Evolutionary conservation across 2,797 vertebrate genomes (phyloP).

Genomic region (Coccyzus lansbergi): DNA sequence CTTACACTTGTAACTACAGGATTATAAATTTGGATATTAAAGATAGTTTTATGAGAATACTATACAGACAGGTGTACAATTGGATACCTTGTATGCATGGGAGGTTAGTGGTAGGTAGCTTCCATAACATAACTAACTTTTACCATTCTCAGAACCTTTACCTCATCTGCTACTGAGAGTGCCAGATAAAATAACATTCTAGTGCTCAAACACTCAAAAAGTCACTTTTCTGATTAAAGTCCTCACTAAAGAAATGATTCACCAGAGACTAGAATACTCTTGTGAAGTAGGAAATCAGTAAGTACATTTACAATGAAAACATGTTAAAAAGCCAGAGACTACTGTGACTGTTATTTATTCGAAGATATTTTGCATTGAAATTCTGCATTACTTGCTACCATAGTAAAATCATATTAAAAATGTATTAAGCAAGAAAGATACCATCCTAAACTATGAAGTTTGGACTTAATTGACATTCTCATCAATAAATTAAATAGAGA

Average conservation of each 20-base stretch:
- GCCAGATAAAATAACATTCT: background rate
- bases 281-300: background rate
- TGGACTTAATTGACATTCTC: background rate
- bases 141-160: background rate
- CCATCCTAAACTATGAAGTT: background rate
- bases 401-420: background rate
- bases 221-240: background rate
- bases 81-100: background rate
- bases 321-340: background rate
- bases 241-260: background rate
- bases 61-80: background rate
- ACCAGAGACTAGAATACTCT: background rate
- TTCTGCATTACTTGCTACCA: background rate
- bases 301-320: background rate
- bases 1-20: background rate
- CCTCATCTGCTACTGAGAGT: background rate
- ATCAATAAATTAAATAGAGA: background rate
- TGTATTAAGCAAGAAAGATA: background rate
- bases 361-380: background rate
- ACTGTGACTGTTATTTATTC: background rate
- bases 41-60: background rate
- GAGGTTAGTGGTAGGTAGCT: background rate
- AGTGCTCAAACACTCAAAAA: background rate
- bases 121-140: background rate
- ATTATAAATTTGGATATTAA: background rate